phyloP scores from a whole-genome alignment of 2,888 invertebrate species.

The Philaethria dido region DNA sequence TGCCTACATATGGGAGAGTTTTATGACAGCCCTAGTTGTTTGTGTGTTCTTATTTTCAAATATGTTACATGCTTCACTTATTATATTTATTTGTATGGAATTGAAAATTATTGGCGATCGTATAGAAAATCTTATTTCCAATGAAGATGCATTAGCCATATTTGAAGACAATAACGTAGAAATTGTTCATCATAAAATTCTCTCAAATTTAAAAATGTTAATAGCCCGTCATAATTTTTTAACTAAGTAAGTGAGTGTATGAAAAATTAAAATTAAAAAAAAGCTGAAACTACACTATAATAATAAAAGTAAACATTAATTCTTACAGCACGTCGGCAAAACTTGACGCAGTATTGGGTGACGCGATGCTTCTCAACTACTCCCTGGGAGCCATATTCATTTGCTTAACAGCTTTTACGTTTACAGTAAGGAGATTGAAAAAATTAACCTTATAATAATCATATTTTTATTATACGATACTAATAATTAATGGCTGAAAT shows the following conservation, averaged over 20 bases:
- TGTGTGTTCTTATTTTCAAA: slow-evolving; percentile 59
- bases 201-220: slow-evolving; percentile 57
- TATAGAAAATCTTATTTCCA: slow-evolving; percentile 55
- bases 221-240: slow-evolving; percentile 61
- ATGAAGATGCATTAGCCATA: slow-evolving; percentile 54
- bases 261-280: slow-evolving; percentile 16
- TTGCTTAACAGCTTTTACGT: slow-evolving; percentile 71
- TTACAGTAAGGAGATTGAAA: slow-evolving; percentile 54
- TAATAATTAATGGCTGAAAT: background rate
- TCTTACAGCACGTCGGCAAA: slow-evolving; percentile 62
- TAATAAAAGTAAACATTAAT: slow-evolving; percentile 39
- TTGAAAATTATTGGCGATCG: slow-evolving; percentile 61
- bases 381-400: slow-evolving; percentile 69
- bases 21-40: slow-evolving; percentile 66
- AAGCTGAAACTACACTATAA: slow-evolving; percentile 26
- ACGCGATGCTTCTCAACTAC: slow-evolving; percentile 66
- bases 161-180: slow-evolving; percentile 40
- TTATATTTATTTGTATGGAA: slow-evolving; percentile 69
- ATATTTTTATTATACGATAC: background rate
- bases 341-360: slow-evolving; percentile 62
- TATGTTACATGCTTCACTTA: slow-evolving; percentile 60
- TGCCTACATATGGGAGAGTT: slow-evolving; percentile 68
- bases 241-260: slow-evolving; percentile 53
- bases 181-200: slow-evolving; percentile 51
- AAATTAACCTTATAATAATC: slow-evolving; percentile 7